Conservation (phyloP, 2,797 vertebrate genomes). For the Macropodus opercularis region DNA sequence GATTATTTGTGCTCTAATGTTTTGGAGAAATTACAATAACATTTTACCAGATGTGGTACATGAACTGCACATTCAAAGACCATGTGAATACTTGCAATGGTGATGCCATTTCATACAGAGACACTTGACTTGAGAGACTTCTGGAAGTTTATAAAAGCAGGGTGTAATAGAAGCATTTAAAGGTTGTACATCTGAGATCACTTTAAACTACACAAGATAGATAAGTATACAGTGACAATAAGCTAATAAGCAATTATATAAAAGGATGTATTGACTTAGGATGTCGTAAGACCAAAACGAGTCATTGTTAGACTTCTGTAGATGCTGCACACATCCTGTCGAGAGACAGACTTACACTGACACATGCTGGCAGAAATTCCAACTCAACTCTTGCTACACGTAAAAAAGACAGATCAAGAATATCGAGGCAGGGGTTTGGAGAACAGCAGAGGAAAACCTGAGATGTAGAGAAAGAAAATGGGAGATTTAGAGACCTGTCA, state of each 20-base stretch:
- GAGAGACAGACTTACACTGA: conserved; percentile 48
- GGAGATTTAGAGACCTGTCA: conserved; percentile 71
- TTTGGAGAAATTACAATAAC: no score
- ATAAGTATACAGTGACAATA: no score
- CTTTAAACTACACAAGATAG: no score
- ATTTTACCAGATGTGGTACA: no score
- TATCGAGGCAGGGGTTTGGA: conserved; percentile 43
- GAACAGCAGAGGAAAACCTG: conserved; percentile 51
- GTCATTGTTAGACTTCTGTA: conserved; percentile 25
- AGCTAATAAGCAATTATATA: background rate
- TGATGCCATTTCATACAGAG: no score
- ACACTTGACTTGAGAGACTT: no score
- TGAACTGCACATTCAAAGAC: no score
- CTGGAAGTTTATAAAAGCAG: no score
- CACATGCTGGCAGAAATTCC: conserved; percentile 57
- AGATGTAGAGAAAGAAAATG: conserved; percentile 60
- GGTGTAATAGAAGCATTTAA: no score
- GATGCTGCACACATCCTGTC: conserved; percentile 32
- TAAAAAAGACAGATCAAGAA: conserved; percentile 63
- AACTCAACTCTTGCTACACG: conserved; percentile 46
- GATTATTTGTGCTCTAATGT: no score
- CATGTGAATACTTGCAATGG: no score
- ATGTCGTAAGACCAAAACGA: conserved; percentile 7
- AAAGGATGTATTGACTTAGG: background rate
- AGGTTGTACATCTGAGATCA: no score